Conservation (phyloP, 2,113 vertebrate species). For the Hemiprocne comata region DNA sequence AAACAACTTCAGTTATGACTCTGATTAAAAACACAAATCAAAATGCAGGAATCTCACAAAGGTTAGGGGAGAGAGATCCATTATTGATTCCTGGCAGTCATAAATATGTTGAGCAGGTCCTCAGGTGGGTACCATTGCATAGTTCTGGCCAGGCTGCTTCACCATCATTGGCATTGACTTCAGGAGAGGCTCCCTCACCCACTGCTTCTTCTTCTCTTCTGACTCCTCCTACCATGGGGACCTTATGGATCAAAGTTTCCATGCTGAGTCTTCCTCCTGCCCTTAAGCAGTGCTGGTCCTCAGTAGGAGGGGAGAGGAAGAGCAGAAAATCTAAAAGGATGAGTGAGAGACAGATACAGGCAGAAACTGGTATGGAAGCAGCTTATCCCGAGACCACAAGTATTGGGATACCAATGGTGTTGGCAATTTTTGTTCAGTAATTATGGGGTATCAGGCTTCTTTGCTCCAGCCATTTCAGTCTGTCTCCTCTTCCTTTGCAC, state of each 20-base stretch:
- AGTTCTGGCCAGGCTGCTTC: neutral
- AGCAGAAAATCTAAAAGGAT: neutral
- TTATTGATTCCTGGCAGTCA: neutral
- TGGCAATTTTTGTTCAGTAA: neutral
- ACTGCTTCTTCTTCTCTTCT: neutral
- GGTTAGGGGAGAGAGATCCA: neutral
- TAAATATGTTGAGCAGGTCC: neutral
- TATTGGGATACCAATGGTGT: neutral
- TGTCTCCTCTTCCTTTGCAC: neutral
- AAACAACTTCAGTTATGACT: neutral
- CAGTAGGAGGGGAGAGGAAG: neutral
- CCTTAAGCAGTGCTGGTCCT: neutral
- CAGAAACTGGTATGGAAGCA: neutral
- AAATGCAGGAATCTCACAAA: neutral
- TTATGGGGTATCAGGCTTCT: neutral
- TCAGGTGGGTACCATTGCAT: neutral
- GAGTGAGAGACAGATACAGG: neutral
- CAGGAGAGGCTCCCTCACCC: neutral
- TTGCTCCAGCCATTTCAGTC: neutral
- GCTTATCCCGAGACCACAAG: neutral
- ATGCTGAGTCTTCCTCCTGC: neutral
- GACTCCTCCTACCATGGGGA: neutral
- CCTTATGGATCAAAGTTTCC: neutral
- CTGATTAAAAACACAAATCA: neutral
- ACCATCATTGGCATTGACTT: fast-evolving